Percentiles rank a stretch among this genome's conserved stretches.
Evolutionary conservation across 2,797 vertebrate genomes (phyloP).

Genomic region (Vultur gryphus): DNA sequence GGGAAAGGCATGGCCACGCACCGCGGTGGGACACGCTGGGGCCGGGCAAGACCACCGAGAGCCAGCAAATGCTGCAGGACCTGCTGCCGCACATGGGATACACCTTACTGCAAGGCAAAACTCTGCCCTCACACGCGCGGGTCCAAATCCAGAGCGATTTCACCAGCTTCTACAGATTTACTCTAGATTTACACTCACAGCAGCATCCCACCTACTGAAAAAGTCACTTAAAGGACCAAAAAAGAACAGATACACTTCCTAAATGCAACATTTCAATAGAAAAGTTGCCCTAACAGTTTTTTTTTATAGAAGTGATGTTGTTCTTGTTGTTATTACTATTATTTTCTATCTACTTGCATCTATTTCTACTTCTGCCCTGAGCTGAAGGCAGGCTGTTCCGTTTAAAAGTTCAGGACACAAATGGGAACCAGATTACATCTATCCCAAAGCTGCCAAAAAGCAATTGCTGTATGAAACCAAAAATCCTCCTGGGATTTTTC

Average conservation of each 20-base stretch:
- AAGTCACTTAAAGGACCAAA: neutral
- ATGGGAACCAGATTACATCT: constrained; percentile 27
- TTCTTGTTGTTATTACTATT: neutral
- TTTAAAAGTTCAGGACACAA: constrained; percentile 1
- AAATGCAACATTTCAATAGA: neutral
- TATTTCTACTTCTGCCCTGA: neutral
- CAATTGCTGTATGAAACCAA: constrained; percentile 31
- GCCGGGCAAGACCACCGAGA: neutral
- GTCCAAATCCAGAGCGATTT: neutral
- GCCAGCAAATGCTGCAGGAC: neutral
- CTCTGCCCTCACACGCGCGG: rapidly evolving
- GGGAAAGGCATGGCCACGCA: neutral
- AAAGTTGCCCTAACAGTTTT: neutral
- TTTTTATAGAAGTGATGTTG: neutral
- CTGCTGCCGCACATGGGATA: rapidly evolving
- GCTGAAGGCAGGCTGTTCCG: neutral
- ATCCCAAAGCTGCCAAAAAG: constrained; percentile 33
- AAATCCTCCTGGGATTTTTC: constrained; percentile 40
- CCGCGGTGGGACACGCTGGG: rapidly evolving
- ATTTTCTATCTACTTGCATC: neutral
- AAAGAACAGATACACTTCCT: neutral
- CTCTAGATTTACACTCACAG: neutral
- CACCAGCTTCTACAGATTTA: neutral
- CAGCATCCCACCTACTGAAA: neutral
- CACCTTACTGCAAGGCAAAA: neutral